Base-by-base conservation (phyloP, 1,140 invertebrate species). In the Drosophila biarmipes region DNA sequence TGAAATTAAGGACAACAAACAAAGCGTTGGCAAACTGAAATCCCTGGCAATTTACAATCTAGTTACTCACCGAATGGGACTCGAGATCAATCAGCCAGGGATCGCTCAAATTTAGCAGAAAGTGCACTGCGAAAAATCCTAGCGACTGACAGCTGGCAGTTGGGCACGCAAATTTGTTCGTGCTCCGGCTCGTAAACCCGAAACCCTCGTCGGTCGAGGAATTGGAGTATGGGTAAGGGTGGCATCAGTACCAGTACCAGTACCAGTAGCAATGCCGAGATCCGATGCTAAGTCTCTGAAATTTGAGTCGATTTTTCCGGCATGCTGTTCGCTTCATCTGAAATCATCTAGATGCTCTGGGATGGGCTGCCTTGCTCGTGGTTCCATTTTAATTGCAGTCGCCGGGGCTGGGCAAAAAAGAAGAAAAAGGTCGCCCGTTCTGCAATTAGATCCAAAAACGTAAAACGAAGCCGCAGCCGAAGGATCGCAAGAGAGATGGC, bases 321-420 rank as follows among this genome's bases (percentile, higher is more conserved):
- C 82, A 87, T 78, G 79, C 82, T 87, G 82, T 86, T 76, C 73
- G 48, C 63, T 86, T 76, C 73, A 29, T 68, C 63, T 67, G 67
- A 69, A 69, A 54, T 55, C 67, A 40, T 67, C 61, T 54, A 55
- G 49, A 56, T 69, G 67, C 64, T 46, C 63, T 69, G 51, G 43
- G 57, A 71, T 71, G 72, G 46, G 29, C 66, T 73, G 54, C 46
- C 46, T 42, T 78, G 62, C 55, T 82, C 79, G 79, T 87, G 78
- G 82, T 86, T 86, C 81, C 78, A 89, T 80, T 84, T 87, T 87
- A 87, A 87, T 87, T 87, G 84, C 84, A 89, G 84, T 74, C 69
- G 80, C 34, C 58, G 79, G 62, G 51, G 45, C 58, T 51, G 59
- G 59, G 57, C 57, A 48, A 31, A 37, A 45, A 48, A 48, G 63